Evolutionary conservation across 2,113 vertebrate species (phyloP).

Genomic region (Ictalurus furcatus): DNA sequence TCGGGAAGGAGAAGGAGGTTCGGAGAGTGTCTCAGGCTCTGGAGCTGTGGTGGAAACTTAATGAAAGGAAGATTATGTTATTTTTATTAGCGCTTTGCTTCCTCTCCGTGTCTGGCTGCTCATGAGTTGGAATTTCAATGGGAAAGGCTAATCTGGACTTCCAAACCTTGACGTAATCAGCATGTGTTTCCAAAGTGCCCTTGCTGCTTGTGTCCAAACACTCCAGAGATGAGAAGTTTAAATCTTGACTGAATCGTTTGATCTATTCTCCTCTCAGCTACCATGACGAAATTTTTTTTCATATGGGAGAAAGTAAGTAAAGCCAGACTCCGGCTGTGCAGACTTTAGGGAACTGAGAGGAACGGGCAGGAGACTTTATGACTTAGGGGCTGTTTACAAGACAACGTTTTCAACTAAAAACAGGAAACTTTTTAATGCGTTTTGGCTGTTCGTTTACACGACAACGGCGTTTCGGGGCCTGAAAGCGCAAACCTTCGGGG

Average conservation of each 20-base stretch:
- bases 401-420: too few species aligned
- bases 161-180: slow-evolving; percentile 22
- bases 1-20: not conserved
- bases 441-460: too few species aligned
- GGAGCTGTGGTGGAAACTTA: slow-evolving; percentile 61
- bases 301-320: not conserved
- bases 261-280: not conserved
- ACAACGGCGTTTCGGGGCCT: too few species aligned
- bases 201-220: not conserved
- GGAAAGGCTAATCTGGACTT: slow-evolving; percentile 41
- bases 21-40: not conserved
- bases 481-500: too few species aligned
- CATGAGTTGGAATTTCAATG: slow-evolving; percentile 59
- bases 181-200: not conserved
- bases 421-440: too few species aligned
- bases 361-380: not conserved
- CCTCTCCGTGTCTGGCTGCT: slow-evolving; percentile 52
- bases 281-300: not conserved
- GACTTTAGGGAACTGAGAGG: not conserved
- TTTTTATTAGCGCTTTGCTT: slow-evolving; percentile 57
- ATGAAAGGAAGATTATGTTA: slow-evolving; percentile 65
- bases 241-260: not conserved
- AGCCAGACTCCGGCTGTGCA: not conserved
- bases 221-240: not conserved
- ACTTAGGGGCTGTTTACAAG: too few species aligned